Conservation (phyloP, 2,797 vertebrate genomes). For the Cichlasoma orientale region DNA sequence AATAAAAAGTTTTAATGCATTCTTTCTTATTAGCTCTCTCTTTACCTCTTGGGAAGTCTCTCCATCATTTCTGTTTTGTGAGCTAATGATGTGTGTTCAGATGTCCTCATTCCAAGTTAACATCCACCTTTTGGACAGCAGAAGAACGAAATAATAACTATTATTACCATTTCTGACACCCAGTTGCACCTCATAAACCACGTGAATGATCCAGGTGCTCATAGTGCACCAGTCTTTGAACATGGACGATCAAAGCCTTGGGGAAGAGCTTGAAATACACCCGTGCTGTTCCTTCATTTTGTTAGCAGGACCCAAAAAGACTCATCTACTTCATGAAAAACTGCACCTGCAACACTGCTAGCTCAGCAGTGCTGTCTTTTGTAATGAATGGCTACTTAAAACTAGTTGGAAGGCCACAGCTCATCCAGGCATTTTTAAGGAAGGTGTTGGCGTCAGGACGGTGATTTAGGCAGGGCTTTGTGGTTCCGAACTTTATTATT, state of each 20-base stretch:
- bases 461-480: constrained; percentile 45
- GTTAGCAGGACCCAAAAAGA: neutral
- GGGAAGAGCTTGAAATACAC: constrained; percentile 22
- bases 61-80: constrained; percentile 25
- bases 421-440: constrained; percentile 30
- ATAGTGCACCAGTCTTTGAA: constrained; percentile 56
- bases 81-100: constrained; percentile 35
- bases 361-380: neutral
- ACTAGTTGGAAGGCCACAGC: neutral
- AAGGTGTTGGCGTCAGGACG: constrained; percentile 5
- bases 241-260: constrained; percentile 50
- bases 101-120: constrained; percentile 44
- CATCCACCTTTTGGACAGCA: constrained; percentile 52
- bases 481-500: constrained; percentile 32
- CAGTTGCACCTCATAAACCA: constrained; percentile 51
- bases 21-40: neutral
- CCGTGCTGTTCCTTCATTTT: constrained; percentile 11
- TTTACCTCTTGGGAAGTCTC: constrained; percentile 14
- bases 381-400: constrained; percentile 36
- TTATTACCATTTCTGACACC: constrained; percentile 69
- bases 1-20: neutral
- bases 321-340: constrained; percentile 13
- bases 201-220: constrained; percentile 64
- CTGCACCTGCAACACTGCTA: constrained; percentile 1
- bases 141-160: constrained; percentile 62